phyloP scores from a whole-genome alignment of 2,888 invertebrate species.

The Drosophila crucigera region DNA sequence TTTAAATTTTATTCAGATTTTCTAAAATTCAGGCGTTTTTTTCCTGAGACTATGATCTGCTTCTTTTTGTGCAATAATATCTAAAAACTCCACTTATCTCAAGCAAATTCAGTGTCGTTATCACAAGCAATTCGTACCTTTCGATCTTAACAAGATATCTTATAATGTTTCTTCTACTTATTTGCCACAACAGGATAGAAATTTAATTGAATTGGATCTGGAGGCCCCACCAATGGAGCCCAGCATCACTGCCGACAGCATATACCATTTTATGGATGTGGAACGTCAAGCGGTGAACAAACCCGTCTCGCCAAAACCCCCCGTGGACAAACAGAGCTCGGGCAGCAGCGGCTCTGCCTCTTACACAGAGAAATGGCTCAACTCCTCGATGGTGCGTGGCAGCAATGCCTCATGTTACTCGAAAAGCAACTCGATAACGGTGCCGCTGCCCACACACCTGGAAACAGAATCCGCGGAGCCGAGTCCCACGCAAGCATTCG shows the following conservation, averaged over 20 bases:
- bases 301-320: slow-evolving; percentile 44
- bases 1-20: too few relatives aligned
- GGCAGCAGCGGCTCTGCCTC: slow-evolving; percentile 34
- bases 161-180: neutral
- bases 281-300: slow-evolving; percentile 51
- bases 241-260: slow-evolving; percentile 52
- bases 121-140: neutral
- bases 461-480: slow-evolving; percentile 83
- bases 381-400: slow-evolving; percentile 63
- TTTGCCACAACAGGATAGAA: slow-evolving; percentile 57
- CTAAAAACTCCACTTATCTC: neutral
- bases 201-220: slow-evolving; percentile 54
- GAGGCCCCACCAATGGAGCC: slow-evolving; percentile 31
- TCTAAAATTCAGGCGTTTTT: neutral
- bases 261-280: slow-evolving; percentile 61
- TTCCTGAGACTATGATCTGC: neutral
- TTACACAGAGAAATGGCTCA: slow-evolving; percentile 81
- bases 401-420: slow-evolving; percentile 46
- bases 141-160: neutral
- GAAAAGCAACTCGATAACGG: slow-evolving; percentile 65
- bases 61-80: too few relatives aligned
- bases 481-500: slow-evolving; percentile 86
- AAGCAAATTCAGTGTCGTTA: neutral
- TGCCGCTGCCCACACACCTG: slow-evolving; percentile 81
- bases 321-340: slow-evolving; percentile 26